Evolutionary conservation across 2,888 invertebrate genomes (phyloP).

Genomic region (Neocrepidodera transversa): DNA sequence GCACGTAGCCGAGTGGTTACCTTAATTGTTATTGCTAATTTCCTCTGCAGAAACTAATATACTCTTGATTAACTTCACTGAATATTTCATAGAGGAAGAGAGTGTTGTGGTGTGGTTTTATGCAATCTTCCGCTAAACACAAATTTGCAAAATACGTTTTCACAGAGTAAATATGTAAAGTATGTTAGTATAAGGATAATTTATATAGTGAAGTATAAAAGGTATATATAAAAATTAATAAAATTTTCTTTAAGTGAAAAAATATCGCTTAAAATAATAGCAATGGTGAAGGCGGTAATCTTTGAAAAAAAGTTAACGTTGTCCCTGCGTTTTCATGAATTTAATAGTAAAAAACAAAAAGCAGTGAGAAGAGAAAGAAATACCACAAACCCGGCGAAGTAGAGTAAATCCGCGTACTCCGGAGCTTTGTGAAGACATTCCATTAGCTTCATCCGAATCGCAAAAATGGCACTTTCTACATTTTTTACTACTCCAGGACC

Average conservation of each 20-base stretch:
- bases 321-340: constrained; percentile 16
- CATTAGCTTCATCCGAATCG: constrained; percentile 52
- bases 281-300: constrained; percentile 12
- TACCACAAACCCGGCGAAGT: constrained; percentile 31
- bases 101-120: constrained; percentile 4
- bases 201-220: no score
- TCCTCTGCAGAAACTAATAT: constrained; percentile 47
- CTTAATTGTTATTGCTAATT: constrained; percentile 60
- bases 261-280: background rate
- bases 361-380: constrained; percentile 29
- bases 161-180: no score
- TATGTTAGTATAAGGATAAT: no score
- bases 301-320: constrained; percentile 8
- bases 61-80: constrained; percentile 44
- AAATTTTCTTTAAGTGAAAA: background rate
- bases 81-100: constrained; percentile 40
- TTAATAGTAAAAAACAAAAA: constrained; percentile 25
- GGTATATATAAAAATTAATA: no score
- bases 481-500: constrained; percentile 41
- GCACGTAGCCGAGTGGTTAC: constrained; percentile 52
- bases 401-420: constrained; percentile 38
- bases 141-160: background rate
- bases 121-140: constrained; percentile 8
- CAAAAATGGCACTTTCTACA: constrained; percentile 51
- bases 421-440: constrained; percentile 47